Evolutionary conservation across 92 coral and sea anemone genomes (phyloP), one percentile per base, ranked within the genome.

Genomic region (Phymanthus crucifer): DNA sequence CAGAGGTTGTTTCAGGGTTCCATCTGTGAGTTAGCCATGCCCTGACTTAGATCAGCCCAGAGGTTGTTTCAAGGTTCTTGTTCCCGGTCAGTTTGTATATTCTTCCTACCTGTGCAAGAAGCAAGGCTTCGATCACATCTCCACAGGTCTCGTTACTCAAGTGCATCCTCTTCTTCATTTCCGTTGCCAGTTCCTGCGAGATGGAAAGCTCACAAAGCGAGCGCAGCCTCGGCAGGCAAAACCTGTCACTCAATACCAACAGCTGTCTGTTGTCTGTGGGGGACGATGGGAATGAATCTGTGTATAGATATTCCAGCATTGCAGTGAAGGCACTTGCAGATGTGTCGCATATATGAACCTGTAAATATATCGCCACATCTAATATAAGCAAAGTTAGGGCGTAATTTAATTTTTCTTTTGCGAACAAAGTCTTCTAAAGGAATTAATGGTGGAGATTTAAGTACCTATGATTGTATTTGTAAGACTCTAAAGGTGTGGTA

Each of bases 201-300:
- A 93, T 85, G 56, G 83, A 78, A 32, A 65, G 84, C 68, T 93
- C 98, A 73, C 95, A 91, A 36, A 93, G 81, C 23, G 92, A 75
- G 21, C 93, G 83, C 32, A 93, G 84, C 52, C 94, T 87, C 16
- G 87, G 82, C 9, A 91, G 89, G 38, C 93, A 91, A 32, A 90
- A 93, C 58, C 90, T 91, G 68, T 93, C 98, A 12, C 95, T 94
- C 6, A 93, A 71, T 14, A 91, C 88, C 47, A 93, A 77, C 8
- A 93, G 89, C 64, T 93, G 97, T 40, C 82, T 84, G 74, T 36
- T 74, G 29, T 91, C 87, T 35, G 73, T 31, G 33, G 78, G 73
- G 6, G 82, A 64, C 32, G 71, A 69, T 9, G 94, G 93, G 23
- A 88, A 64, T 14, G 76, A 40, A 65, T 93, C 98, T 0, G 98